Percentiles rank a stretch among this genome's conserved stretches.
Conservation (phyloP, 2,888 invertebrate genomes). For the Ophonus ardosiacus region DNA sequence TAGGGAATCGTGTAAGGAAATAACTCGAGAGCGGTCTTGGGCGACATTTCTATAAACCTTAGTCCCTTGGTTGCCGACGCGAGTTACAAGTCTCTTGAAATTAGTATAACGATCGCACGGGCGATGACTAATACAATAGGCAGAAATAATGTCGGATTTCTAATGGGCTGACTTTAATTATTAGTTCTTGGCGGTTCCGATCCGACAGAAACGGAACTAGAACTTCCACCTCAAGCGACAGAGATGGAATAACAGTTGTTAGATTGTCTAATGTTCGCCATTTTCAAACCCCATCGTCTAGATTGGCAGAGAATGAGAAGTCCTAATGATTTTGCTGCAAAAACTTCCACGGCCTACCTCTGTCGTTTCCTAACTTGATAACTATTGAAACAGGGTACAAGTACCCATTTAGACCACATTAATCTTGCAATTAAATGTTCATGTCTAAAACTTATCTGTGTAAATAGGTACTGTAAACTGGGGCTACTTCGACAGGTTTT, state of each 20-base stretch:
- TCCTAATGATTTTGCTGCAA: slow-evolving; percentile 51
- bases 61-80: neutral
- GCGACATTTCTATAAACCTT: slow-evolving; percentile 29
- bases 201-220: slow-evolving; percentile 17
- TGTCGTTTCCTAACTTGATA: slow-evolving; percentile 43
- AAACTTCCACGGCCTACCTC: slow-evolving; percentile 39
- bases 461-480: no score
- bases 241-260: slow-evolving; percentile 48
- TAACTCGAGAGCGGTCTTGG: slow-evolving; percentile 29
- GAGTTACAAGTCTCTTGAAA: slow-evolving; percentile 58
- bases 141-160: slow-evolving; percentile 55
- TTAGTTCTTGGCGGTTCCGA: slow-evolving; percentile 59
- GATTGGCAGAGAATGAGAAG: slow-evolving; percentile 58
- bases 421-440: slow-evolving; percentile 7
- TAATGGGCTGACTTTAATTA: slow-evolving; percentile 61
- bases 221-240: slow-evolving; percentile 4
- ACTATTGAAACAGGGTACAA: slow-evolving; percentile 14
- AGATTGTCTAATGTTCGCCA: slow-evolving; percentile 61
- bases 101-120: slow-evolving; percentile 58
- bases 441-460: neutral
- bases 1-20: slow-evolving; percentile 19
- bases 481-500: no score
- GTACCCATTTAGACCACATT: slow-evolving; percentile 7
- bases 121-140: slow-evolving; percentile 58
- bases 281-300: slow-evolving; percentile 59